These are phyloP conservation scores for Galerucella pusilla DNA, from an alignment of 2,888 invertebrate genomes.

Conservation along the genomic window DNA sequence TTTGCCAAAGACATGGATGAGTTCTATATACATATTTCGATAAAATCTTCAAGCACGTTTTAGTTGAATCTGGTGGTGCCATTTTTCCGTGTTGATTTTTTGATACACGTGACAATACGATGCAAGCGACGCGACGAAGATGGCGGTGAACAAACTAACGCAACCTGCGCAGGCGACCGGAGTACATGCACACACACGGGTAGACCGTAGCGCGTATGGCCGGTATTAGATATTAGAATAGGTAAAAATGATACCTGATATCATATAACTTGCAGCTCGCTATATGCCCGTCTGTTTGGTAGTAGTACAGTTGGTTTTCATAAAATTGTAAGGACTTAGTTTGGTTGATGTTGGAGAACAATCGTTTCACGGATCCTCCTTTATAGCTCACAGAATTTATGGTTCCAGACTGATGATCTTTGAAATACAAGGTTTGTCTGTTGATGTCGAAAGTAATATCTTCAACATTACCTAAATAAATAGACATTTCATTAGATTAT, in stretches of 20 bases:
- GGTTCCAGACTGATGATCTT: slow-evolving; percentile 71
- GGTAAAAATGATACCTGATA: background rate
- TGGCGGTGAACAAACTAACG: no score
- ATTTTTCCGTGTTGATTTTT: no score
- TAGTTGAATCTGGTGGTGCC: no score
- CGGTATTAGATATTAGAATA: no score
- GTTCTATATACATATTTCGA: no score
- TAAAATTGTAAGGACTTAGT: slow-evolving; percentile 77
- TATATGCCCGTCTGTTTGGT: slow-evolving; percentile 69
- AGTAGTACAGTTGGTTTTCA: slow-evolving; percentile 82
- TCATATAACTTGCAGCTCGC: slow-evolving; percentile 71
- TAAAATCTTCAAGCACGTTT: no score
- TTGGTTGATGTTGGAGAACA: slow-evolving; percentile 66
- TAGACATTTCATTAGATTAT: background rate
- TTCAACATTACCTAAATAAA: slow-evolving; percentile 60
- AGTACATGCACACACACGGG: no score
- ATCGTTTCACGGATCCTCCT: slow-evolving; percentile 63
- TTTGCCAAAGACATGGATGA: no score
- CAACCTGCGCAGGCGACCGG: no score
- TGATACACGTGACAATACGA: no score
- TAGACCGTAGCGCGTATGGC: no score
- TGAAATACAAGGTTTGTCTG: slow-evolving; percentile 77
- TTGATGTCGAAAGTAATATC: slow-evolving; percentile 68
- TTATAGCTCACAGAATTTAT: slow-evolving; percentile 65
- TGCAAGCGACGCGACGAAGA: no score